phyloP scores from a whole-genome alignment of 2,113 vertebrate genomes.

The Trogon surrucura region DNA sequence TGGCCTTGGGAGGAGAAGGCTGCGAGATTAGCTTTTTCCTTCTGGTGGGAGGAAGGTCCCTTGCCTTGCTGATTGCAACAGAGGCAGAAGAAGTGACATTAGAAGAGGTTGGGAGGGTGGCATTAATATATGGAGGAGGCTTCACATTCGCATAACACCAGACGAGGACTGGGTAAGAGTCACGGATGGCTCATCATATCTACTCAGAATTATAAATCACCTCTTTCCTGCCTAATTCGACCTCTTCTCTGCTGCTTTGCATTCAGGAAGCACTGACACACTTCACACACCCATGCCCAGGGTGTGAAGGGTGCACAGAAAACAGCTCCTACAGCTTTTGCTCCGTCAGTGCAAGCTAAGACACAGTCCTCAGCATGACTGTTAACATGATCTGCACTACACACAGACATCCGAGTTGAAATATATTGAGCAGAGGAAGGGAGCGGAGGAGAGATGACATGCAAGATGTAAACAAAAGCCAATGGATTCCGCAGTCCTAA shows the following conservation, averaged over 20 bases:
- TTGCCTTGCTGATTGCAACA: neutral
- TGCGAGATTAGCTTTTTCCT: slow-evolving; percentile 23
- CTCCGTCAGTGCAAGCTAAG: neutral
- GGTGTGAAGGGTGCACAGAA: neutral
- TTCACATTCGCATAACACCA: neutral
- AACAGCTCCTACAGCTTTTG: neutral
- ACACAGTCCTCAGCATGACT: neutral
- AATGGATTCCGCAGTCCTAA: neutral
- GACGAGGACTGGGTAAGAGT: neutral
- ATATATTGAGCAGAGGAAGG: neutral
- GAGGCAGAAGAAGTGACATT: neutral
- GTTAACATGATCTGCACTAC: neutral
- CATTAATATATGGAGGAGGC: neutral
- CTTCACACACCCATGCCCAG: neutral
- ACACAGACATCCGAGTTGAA: fast-evolving
- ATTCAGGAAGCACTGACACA: neutral
- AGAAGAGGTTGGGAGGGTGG: neutral
- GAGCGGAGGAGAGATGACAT: neutral
- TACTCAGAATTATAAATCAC: neutral
- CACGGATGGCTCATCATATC: neutral
- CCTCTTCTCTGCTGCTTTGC: neutral
- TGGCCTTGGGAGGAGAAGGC: slow-evolving; percentile 51
- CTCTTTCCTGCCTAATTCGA: neutral
- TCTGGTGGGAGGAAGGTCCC: neutral
- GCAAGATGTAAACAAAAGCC: neutral